Evolutionary conservation across 2,888 invertebrate genomes (phyloP), one percentile per base, ranked within the genome.

Genomic region (Lepas anatifera): DNA sequence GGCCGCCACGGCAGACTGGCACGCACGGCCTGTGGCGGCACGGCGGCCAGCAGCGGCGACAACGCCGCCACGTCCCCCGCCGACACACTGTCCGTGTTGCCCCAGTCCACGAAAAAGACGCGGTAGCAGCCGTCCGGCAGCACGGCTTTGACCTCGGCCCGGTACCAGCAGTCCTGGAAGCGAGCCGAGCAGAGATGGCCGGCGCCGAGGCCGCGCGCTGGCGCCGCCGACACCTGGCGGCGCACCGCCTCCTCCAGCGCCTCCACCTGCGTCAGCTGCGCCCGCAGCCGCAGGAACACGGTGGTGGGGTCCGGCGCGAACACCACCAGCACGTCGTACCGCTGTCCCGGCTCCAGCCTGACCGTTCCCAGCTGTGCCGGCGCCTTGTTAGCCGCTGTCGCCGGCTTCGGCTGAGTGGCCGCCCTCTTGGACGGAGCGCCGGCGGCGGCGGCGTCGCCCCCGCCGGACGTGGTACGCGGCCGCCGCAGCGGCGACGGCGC

Each of bases 191-290:
- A 43, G 13, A 37, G 10, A 27, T 58, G 35, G 58, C 46, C 29
- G 43, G 10, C 41, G 67, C 67, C 48, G 29, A 70, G 69, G 4
- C 63, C 69, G 29, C 64, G 66, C 11, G 72, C 41, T n/a, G 70
- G 66, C 35, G 68, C 43, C 10, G 67, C 29, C 10, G 22, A 18
- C 35, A 58, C 22, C 58, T 32, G 10, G 3, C 35, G 32, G 18
- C 16, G 22, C 58, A 58, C 2, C 32, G 32, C 35, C 32, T 10
- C 22, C 58, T 58, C 58, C 35, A 58, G 25, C 29, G 22, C 35
- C 22, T 32, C 22, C 35, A 58, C 58, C 58, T 35, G 58, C 8
- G 13, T 22, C 11, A 16, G n/a, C 58, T 35, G 58, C 32, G 32
- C 35, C 22, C 6, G 32, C 22, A 58, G 58, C 10, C 58, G 58